Evolutionary conservation across 2,113 vertebrate species (phyloP).

Genomic region (Ailurus styani): DNA sequence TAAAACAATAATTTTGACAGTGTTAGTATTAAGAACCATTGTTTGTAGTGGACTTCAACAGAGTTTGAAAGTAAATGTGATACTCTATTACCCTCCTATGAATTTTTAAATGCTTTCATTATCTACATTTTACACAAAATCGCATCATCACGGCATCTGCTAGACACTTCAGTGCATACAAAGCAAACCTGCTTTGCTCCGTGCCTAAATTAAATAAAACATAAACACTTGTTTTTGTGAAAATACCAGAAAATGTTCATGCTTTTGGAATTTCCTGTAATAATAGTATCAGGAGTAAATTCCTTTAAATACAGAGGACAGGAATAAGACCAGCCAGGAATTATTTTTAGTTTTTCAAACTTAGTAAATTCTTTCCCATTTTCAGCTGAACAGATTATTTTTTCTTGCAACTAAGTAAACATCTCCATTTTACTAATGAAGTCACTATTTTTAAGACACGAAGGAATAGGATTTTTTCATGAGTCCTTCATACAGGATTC

Average conservation of each 20-base stretch:
- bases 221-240: conserved; percentile 56
- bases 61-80: not conserved
- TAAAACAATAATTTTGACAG: not conserved
- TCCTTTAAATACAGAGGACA: conserved; percentile 57
- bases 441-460: conserved; percentile 21
- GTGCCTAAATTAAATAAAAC: conserved; percentile 51
- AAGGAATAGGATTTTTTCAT: not conserved
- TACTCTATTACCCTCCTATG: not conserved
- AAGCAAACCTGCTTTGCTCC: conserved; percentile 42
- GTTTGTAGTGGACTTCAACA: not conserved
- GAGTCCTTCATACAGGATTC: not conserved
- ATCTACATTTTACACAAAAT: conserved; percentile 2
- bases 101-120: conserved; percentile 12
- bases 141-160: not conserved
- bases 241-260: conserved; percentile 51
- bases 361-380: conserved; percentile 65
- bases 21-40: not conserved
- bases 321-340: conserved; percentile 50
- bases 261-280: conserved; percentile 73
- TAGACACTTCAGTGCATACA: not conserved
- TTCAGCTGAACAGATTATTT: conserved; percentile 61
- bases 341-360: conserved; percentile 70
- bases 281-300: conserved; percentile 70
- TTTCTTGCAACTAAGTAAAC: conserved; percentile 56
- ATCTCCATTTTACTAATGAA: conserved; percentile 36